Base-by-base conservation (phyloP, 2,113 vertebrate genomes). In the Glaucomys volans region DNA sequence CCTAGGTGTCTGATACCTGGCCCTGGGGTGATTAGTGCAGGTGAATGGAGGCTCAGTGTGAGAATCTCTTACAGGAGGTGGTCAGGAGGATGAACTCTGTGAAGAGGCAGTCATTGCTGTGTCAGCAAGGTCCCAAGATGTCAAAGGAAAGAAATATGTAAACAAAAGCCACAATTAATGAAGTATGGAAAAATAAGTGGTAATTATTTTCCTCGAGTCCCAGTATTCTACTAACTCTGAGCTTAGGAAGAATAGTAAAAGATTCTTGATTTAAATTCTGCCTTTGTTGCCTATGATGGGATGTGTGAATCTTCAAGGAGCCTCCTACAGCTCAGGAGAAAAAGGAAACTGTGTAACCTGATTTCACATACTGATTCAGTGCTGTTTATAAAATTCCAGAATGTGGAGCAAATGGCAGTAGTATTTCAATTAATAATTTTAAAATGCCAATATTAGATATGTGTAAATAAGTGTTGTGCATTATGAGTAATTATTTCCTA, bases 401-500 rank as follows among this genome's bases (percentile, higher is more conserved):
- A 95, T 87, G 18, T 26, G 10, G 75, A 64, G 14, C 14, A 82
- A 57, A 79, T 64, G 22, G 28, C 62, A 87, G 86, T 22, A 62
- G 24, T 81, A 90, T 87, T 91, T 93, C 32, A 91, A 86, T 83
- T 90, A 79, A 71, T 54, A 95, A 90, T 59, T 89, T 89, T 57
- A 44, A 95, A 85, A 72, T 92, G 83, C 5, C 28, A 81, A 64
- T 18, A 72, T 90, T 50, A 82, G 20, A 42, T 91, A 82, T 93
- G 85, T 93, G 59, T 47, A 88, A 93, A 67, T 47, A 95, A 64
- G 18, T 92, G 17, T 87, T 93, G 7, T 22, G 69, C 92, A 4
- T 75, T 59, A 37, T 50, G 22, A 93, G 40, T 66, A 77, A 86
- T 86, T 72, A 92, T 89, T 83, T 97, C 82, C 74, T 64, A 37